Percentiles rank a stretch among this genome's conserved stretches.
Evolutionary conservation across 2,797 vertebrate species (phyloP).

Genomic region (Protonibea diacanthus): DNA sequence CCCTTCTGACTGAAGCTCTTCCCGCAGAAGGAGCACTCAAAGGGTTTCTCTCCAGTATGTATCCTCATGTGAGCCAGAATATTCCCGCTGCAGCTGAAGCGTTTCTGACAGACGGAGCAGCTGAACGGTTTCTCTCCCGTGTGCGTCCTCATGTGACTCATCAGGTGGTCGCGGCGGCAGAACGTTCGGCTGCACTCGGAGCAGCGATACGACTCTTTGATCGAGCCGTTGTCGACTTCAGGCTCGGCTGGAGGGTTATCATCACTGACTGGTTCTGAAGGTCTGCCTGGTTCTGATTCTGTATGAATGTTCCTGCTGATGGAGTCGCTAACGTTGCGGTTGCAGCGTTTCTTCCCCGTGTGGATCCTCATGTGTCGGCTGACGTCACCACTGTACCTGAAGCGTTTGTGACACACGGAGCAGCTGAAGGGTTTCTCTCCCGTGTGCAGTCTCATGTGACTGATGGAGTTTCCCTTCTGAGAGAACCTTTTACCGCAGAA

Average conservation of each 20-base stretch:
- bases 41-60: slow-evolving; percentile 45
- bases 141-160: slow-evolving; percentile 50
- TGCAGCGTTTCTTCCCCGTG: slow-evolving; percentile 28
- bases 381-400: slow-evolving; percentile 45
- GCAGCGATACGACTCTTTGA: slow-evolving; percentile 41
- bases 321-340: fast-evolving
- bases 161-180: slow-evolving; percentile 32
- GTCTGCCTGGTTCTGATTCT: background rate
- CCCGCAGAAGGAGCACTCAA: slow-evolving; percentile 17
- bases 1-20: slow-evolving; percentile 33
- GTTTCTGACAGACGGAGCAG: slow-evolving; percentile 21
- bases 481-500: slow-evolving; percentile 48
- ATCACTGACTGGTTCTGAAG: background rate
- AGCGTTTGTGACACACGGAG: slow-evolving; percentile 35
- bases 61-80: slow-evolving; percentile 48
- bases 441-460: slow-evolving; percentile 50
- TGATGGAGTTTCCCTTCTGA: slow-evolving; percentile 39
- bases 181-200: slow-evolving; percentile 34
- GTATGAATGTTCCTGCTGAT: background rate
- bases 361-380: slow-evolving; percentile 62
- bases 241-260: background rate
- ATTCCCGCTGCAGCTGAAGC: slow-evolving; percentile 28
- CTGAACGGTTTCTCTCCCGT: slow-evolving; percentile 52
- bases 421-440: slow-evolving; percentile 54
- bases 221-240: background rate